These are phyloP conservation scores for Limnephilus auricula DNA, from an alignment of 2,888 invertebrate species.

Conservation along the genomic window DNA sequence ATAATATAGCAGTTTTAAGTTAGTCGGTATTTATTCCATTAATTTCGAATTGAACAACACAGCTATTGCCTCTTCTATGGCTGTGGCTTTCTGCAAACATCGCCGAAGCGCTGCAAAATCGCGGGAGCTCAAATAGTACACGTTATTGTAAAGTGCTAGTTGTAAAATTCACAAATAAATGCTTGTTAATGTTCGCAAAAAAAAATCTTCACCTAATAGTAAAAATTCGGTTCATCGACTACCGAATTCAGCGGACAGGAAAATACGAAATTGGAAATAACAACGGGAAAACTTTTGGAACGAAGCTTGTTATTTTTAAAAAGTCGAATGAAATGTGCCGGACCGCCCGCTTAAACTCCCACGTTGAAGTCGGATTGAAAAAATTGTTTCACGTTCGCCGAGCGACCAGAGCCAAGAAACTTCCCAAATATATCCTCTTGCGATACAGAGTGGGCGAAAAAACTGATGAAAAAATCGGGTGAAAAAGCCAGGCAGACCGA, in stretches of 20 bases:
- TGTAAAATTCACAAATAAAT: neutral
- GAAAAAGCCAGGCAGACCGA: constrained; percentile 16
- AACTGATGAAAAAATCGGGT: neutral
- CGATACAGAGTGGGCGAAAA: neutral
- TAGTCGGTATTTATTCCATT: neutral
- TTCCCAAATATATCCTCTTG: neutral
- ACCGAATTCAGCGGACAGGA: neutral
- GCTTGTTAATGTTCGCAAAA: neutral
- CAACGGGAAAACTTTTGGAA: neutral
- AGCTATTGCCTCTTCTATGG: neutral
- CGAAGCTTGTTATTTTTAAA: constrained; percentile 14
- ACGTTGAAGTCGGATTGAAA: neutral
- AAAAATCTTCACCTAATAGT: too few relatives aligned
- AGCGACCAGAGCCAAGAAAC: constrained; percentile 2
- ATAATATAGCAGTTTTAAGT: neutral
- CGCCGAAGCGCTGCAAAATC: neutral
- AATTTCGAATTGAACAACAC: neutral
- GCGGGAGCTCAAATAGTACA: neutral
- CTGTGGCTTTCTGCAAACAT: neutral
- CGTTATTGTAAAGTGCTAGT: neutral
- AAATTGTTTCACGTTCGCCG: constrained; percentile 24
- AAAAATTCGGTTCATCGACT: neutral
- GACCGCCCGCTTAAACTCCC: neutral
- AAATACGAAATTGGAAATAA: constrained; percentile 15
- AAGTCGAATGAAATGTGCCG: neutral